Evolutionary conservation across 2,888 invertebrate genomes (phyloP).

Genomic region (Acheta domesticus): DNA sequence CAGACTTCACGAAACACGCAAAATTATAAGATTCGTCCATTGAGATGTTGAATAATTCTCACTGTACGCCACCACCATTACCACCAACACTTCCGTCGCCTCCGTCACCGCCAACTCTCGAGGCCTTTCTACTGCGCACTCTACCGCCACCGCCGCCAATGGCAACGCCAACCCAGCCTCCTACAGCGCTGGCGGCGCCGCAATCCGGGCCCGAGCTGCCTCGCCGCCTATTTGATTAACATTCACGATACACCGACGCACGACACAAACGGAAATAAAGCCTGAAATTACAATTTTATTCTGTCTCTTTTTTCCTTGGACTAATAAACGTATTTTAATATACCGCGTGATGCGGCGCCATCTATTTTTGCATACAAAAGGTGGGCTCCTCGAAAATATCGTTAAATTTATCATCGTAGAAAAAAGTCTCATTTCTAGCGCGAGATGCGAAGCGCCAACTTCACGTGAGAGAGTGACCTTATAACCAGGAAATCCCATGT

Average conservation of each 20-base stretch:
- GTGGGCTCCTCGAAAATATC: background rate
- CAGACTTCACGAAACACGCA: too few species aligned
- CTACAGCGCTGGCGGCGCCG: background rate
- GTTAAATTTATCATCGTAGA: background rate
- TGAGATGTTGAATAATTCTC: too few species aligned
- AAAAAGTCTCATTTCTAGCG: background rate
- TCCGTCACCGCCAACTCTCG: background rate
- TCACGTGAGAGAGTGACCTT: background rate
- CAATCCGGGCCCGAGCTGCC: background rate
- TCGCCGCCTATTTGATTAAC: background rate
- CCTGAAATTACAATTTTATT: conserved; percentile 18
- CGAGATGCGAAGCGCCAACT: background rate
- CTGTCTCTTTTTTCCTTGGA: background rate
- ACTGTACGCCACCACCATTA: too few species aligned
- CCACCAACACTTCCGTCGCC: background rate
- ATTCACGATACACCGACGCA: conserved; percentile 18
- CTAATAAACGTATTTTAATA: background rate
- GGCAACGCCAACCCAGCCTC: background rate
- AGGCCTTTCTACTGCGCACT: background rate
- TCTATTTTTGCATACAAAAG: conserved; percentile 18
- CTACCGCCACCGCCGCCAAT: background rate
- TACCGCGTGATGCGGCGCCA: conserved; percentile 1
- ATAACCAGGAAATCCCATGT: too few species aligned
- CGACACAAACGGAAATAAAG: conserved; percentile 18
- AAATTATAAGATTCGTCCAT: too few species aligned